Conservation (phyloP, 2,113 vertebrate species). For the Edolisoma coerulescens region DNA sequence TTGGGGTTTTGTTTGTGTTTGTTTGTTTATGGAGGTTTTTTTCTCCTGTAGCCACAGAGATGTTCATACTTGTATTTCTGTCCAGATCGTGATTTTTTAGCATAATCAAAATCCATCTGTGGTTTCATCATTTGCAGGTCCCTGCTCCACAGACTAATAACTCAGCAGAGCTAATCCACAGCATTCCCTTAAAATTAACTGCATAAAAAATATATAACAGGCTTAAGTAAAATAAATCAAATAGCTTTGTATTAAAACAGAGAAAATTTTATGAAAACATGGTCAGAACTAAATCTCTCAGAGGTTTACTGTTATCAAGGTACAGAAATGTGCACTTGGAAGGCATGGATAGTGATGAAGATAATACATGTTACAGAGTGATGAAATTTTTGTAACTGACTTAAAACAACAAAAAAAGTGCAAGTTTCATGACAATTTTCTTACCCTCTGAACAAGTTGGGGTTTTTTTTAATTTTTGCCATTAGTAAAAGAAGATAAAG, state of each 20-base stretch:
- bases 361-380: neutral
- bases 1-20: neutral
- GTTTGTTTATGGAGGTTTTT: neutral
- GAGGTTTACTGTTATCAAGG: neutral
- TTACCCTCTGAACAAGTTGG: neutral
- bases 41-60: neutral
- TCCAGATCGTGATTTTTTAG: neutral
- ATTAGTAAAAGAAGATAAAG: neutral
- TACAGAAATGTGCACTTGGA: neutral
- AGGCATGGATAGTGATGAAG: neutral
- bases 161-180: neutral
- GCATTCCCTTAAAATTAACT: neutral
- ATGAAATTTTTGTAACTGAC: neutral
- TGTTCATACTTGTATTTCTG: neutral
- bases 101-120: neutral
- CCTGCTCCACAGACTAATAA: neutral
- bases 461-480: neutral
- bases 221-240: neutral
- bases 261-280: neutral
- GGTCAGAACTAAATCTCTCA: neutral
- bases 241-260: neutral
- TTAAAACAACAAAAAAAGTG: neutral
- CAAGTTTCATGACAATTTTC: neutral
- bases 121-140: neutral
- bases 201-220: neutral